phyloP scores from a whole-genome alignment of 2,113 vertebrate species.

The Microcebus lehilahytsara region DNA sequence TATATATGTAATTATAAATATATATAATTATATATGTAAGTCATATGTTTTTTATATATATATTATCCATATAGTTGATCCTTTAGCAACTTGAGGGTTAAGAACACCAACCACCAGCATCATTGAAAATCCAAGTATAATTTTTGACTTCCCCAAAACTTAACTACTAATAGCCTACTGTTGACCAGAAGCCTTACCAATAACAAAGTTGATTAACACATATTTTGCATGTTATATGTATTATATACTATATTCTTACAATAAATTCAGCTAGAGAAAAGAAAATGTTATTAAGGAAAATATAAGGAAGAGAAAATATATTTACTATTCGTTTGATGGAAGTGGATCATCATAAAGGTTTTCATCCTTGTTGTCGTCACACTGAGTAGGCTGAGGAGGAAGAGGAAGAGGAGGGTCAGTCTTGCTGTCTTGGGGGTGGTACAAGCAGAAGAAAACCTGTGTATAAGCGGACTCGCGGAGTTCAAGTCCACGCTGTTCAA shows the following conservation, averaged over 20 bases:
- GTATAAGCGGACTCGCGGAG: not conserved
- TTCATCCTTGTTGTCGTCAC: not conserved
- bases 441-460: not conserved
- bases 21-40: not conserved
- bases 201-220: not conserved
- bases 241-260: not conserved
- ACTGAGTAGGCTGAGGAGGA: not conserved
- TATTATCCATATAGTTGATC: not conserved
- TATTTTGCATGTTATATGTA: not conserved
- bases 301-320: not conserved
- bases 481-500: not conserved
- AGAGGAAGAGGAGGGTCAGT: not conserved
- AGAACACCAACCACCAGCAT: not conserved
- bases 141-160: not conserved
- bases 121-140: not conserved
- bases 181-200: not conserved
- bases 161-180: not conserved
- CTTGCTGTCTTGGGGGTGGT: not conserved
- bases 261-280: not conserved
- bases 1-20: not conserved
- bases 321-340: not conserved
- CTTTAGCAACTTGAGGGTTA: not conserved
- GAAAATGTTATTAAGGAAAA: not conserved
- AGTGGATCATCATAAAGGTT: not conserved
- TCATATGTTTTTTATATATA: not conserved